Evolutionary conservation across 2,113 vertebrate genomes (phyloP), one percentile per base, ranked within the genome.

Genomic region (Orycteropus afer): DNA sequence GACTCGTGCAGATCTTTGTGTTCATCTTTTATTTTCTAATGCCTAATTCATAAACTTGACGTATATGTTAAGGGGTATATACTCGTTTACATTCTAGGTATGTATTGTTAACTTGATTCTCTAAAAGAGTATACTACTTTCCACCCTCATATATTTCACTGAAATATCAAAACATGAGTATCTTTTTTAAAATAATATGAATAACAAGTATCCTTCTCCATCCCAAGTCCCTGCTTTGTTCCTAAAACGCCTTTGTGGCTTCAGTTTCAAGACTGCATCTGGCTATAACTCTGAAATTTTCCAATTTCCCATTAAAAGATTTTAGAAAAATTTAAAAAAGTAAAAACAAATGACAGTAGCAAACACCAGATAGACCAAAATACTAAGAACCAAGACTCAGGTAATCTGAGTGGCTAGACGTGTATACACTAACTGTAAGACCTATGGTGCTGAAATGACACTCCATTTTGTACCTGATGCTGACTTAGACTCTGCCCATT

Each of bases 241-340:
- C 13, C 47, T 57, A 92, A 84, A 55, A 84, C 8, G 0, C 22
- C 55, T 76, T 65, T 53, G 34, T 69, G 42, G 59, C 37, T 92
- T 88, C 37, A 95, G 40, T 81, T 95, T 87, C n/a, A 86, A 89
- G 42, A 37, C 17, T 37, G 37, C 18, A 92, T 71, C 57, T 89
- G 23, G 23, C 55, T 51, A 61, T 40, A 18, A n/a, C 20, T 45
- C 5, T 7, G 49, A 13, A n/a, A 32, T 71, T 83, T 91, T n/a
- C 25, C 67, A 37, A 57, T 67, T 82, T 84, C 32, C 83, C 51
- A 71, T n/a, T 83, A 63, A 82, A 86, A 25, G 77, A 53, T 63
- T 53, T 83, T 78, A 86, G 23, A 78, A 81, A 69, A 92, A 12
- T 83, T 2, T 34, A 37, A 83, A 69, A 83, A 42, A n/a, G 22